Evolutionary conservation across 2,113 vertebrate genomes (phyloP).

Genomic region (Calypte anna): DNA sequence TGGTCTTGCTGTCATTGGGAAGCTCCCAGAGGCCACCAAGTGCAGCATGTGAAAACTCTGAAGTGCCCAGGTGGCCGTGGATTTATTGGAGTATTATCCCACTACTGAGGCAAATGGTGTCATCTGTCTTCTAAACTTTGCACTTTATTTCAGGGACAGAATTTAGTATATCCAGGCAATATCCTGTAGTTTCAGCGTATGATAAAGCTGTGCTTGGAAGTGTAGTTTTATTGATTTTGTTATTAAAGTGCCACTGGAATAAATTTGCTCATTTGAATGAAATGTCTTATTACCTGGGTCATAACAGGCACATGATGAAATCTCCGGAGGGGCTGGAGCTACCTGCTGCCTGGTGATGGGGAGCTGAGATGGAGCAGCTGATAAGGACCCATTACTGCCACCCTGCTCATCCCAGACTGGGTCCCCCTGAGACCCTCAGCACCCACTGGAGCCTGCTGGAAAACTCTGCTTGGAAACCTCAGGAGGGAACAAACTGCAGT

Average conservation of each 20-base stretch:
- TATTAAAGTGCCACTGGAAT: conserved; percentile 64
- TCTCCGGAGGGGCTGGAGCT: neutral
- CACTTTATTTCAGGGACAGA: conserved; percentile 53
- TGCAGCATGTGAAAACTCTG: neutral
- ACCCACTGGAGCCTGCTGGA: fast-evolving
- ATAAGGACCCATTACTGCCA: neutral
- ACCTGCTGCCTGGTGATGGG: neutral
- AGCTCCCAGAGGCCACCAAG: neutral
- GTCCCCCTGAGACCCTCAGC: neutral
- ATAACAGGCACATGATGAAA: conserved; percentile 19
- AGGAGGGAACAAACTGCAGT: neutral
- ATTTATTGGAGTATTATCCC: conserved; percentile 57
- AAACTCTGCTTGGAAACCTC: neutral
- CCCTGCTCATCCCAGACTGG: neutral
- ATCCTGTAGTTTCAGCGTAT: conserved; percentile 52
- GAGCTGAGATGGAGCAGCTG: neutral
- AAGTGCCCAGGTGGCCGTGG: conserved; percentile 8
- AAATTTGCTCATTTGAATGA: conserved; percentile 71
- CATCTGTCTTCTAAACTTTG: conserved; percentile 64
- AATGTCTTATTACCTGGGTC: conserved; percentile 58
- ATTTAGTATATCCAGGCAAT: conserved; percentile 40
- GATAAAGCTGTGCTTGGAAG: conserved; percentile 63
- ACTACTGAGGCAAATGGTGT: conserved; percentile 24
- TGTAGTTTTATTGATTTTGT: conserved; percentile 66
- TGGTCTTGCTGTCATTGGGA: neutral